These are phyloP conservation scores for Tubiluchus corallicola DNA, from an alignment of 2,888 invertebrate species.

Conservation along the genomic window DNA sequence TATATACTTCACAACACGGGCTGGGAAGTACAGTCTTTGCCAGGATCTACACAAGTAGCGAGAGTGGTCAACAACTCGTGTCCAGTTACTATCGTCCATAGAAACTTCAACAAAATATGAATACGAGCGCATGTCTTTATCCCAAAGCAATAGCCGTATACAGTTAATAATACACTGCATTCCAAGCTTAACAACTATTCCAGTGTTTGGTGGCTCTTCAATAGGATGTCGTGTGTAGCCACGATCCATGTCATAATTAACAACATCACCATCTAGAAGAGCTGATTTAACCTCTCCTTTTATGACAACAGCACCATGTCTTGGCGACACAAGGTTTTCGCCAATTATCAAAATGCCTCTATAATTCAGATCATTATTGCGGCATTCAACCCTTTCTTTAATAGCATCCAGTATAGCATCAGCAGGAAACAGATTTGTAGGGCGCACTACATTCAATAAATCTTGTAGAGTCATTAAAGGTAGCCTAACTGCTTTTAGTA, in stretches of 20 bases:
- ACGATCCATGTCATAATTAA: slow-evolving; percentile 74
- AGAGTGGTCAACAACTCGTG: slow-evolving; percentile 75
- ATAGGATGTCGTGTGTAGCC: slow-evolving; percentile 77
- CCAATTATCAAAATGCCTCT: slow-evolving; percentile 61
- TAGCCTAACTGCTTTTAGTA: slow-evolving; percentile 40
- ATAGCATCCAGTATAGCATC: slow-evolving; percentile 88
- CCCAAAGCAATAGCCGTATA: slow-evolving; percentile 79
- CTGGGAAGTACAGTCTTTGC: slow-evolving; percentile 82
- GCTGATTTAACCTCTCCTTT: slow-evolving; percentile 73
- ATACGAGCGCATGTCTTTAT: slow-evolving; percentile 71
- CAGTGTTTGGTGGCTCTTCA: slow-evolving; percentile 42
- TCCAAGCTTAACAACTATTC: slow-evolving; percentile 61
- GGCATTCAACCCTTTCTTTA: slow-evolving; percentile 57
- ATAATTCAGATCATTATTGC: slow-evolving; percentile 59
- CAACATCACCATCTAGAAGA: slow-evolving; percentile 69
- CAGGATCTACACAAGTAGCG: slow-evolving; percentile 83
- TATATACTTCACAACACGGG: slow-evolving; percentile 56
- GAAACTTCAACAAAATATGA: slow-evolving; percentile 87
- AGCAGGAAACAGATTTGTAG: slow-evolving; percentile 63
- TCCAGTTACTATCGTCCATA: slow-evolving; percentile 88
- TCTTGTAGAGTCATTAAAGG: slow-evolving; percentile 73
- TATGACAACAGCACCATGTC: slow-evolving; percentile 64
- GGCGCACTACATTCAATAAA: slow-evolving; percentile 67
- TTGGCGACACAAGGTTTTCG: slow-evolving; percentile 70
- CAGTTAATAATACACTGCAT: slow-evolving; percentile 77